Conservation (phyloP, 1,140 invertebrate species). For the Drosophila malerkotliana region DNA sequence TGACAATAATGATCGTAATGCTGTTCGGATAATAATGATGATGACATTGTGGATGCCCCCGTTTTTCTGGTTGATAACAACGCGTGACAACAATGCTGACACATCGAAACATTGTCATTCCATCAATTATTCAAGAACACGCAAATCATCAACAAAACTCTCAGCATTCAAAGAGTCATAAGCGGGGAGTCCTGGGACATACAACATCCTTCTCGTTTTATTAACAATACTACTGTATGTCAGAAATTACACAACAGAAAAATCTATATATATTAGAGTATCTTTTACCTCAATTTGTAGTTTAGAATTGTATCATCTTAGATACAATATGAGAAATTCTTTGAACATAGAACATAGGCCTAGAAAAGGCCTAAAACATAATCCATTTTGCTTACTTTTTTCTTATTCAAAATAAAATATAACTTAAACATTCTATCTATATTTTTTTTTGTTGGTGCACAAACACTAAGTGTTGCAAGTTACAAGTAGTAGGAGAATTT, state of each 20-base stretch:
- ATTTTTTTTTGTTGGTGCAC: conserved; percentile 15
- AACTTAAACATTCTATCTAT: neutral
- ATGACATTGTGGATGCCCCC: conserved; percentile 15
- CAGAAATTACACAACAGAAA: conserved; percentile 12
- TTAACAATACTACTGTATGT: conserved; percentile 11
- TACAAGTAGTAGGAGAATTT: conserved; percentile 56
- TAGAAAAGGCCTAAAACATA: too few species aligned
- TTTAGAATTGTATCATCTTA: too few species aligned
- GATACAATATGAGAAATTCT: too few species aligned
- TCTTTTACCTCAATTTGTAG: too few species aligned
- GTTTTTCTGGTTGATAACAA: conserved; percentile 59
- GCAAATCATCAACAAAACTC: conserved; percentile 63
- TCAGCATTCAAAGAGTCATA: conserved; percentile 53
- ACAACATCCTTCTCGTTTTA: neutral
- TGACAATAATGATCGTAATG: conserved; percentile 40
- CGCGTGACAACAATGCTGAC: conserved; percentile 73
- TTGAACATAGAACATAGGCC: too few species aligned
- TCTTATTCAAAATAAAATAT: too few species aligned
- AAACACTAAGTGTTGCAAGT: conserved; percentile 74
- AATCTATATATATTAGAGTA: too few species aligned
- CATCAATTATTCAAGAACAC: conserved; percentile 75
- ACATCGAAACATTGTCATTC: conserved; percentile 78
- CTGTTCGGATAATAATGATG: conserved; percentile 19
- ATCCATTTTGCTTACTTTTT: too few species aligned
- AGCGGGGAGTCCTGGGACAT: neutral